Percentiles rank a stretch among this genome's conserved stretches.
Conservation (phyloP, 2,888 invertebrate genomes). For the Xestia ashworthii region DNA sequence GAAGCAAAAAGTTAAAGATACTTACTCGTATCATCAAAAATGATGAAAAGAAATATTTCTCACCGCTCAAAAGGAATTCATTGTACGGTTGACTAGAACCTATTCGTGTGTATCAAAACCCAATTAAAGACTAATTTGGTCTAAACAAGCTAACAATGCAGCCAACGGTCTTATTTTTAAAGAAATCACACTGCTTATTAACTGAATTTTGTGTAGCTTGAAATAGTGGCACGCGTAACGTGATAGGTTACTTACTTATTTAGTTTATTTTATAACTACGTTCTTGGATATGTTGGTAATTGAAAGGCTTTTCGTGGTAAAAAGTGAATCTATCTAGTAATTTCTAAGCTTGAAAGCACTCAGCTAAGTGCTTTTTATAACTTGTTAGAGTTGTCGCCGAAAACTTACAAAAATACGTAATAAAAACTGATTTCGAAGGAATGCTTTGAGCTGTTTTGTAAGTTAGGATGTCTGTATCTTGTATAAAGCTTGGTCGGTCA, state of each 20-base stretch:
- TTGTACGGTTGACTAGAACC: not conserved
- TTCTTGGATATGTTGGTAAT: not conserved
- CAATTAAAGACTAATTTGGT: slow-evolving; percentile 20
- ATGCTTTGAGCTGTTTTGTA: not conserved
- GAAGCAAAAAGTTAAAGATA: not conserved
- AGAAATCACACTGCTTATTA: slow-evolving; percentile 35
- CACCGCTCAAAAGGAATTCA: not conserved
- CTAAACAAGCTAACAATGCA: slow-evolving; percentile 29
- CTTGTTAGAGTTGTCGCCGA: not conserved
- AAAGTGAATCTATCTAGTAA: not conserved
- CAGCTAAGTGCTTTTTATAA: not conserved
- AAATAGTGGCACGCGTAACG: slow-evolving; percentile 29
- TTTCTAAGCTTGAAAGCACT: not conserved
- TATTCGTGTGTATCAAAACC: not conserved
- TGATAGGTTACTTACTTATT: not conserved
- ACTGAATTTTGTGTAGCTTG: slow-evolving; percentile 16
- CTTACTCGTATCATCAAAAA: not conserved
- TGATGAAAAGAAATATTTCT: not conserved
- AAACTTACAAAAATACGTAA: not conserved
- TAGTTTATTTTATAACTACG: not conserved
- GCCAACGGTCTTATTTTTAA: slow-evolving; percentile 9
- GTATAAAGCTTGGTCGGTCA: no score
- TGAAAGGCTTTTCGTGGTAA: not conserved
- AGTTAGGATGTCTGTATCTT: not conserved
- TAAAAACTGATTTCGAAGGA: not conserved